phyloP scores from a whole-genome alignment of 1,140 invertebrate genomes.

The Tetragnatha versicolor region DNA sequence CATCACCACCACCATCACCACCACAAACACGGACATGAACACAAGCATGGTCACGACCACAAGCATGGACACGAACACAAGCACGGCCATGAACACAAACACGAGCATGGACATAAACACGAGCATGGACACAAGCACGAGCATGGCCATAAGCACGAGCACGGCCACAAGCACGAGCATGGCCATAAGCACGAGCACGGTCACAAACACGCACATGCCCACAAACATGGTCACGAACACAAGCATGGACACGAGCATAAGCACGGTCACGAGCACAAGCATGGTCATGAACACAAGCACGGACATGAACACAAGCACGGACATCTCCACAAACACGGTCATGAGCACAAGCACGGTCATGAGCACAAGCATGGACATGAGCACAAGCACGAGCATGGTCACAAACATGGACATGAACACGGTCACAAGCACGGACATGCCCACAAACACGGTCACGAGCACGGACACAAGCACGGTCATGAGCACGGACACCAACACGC shows the following conservation, averaged over 20 bases:
- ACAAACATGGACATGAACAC: conserved; percentile 31
- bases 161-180: conserved; percentile 35
- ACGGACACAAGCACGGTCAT: conserved; percentile 22
- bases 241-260: conserved; percentile 29
- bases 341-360: conserved; percentile 36
- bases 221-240: conserved; percentile 34
- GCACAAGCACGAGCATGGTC: conserved; percentile 13
- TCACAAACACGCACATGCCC: conserved; percentile 31
- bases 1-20: conserved; percentile 43
- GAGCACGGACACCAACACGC: background rate
- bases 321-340: conserved; percentile 28
- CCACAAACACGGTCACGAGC: background rate
- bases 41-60: conserved; percentile 35
- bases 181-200: conserved; percentile 41
- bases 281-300: conserved; percentile 34
- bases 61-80: conserved; percentile 40
- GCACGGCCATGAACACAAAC: conserved; percentile 24
- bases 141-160: conserved; percentile 41
- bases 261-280: conserved; percentile 31
- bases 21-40: conserved; percentile 40
- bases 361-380: conserved; percentile 17
- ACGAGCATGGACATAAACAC: conserved; percentile 44
- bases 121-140: conserved; percentile 37
- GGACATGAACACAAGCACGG: conserved; percentile 28
- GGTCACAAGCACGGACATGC: conserved; percentile 11